phyloP scores from a whole-genome alignment of 2,113 vertebrate species.

The Chroicocephalus ridibundus region DNA sequence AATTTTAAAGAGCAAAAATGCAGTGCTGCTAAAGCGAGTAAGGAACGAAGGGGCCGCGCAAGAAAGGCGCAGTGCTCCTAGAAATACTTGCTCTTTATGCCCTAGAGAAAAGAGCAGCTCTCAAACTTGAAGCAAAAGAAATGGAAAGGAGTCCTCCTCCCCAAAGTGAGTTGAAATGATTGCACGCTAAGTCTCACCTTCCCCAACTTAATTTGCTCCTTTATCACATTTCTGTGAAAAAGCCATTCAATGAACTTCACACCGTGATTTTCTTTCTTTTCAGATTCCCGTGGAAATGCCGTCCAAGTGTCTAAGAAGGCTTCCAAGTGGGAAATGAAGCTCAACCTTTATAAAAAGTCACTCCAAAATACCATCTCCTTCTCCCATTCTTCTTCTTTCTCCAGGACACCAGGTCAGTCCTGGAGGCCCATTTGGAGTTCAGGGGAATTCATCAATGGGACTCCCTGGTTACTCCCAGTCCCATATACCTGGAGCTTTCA shows the following conservation, averaged over 20 bases:
- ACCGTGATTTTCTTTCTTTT: accelerated
- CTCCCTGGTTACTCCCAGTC: neutral
- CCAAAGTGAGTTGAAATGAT: neutral
- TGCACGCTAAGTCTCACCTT: accelerated
- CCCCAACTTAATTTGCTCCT: neutral
- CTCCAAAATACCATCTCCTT: neutral
- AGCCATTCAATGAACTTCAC: accelerated
- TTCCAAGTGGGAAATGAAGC: neutral
- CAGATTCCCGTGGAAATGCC: neutral
- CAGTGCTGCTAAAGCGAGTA: neutral
- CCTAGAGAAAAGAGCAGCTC: neutral
- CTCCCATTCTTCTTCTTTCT: neutral
- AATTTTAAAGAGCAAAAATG: neutral
- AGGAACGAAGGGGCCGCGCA: accelerated
- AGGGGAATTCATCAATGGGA: accelerated
- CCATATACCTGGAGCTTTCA: neutral
- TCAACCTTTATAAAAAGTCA: neutral
- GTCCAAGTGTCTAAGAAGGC: accelerated
- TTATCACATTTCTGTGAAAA: accelerated
- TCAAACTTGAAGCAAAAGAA: neutral
- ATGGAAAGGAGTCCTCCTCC: neutral
- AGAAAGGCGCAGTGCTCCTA: accelerated
- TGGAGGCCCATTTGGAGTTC: neutral
- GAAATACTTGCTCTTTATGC: accelerated
- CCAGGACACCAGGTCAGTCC: neutral